Percentiles rank a stretch among this genome's conserved stretches.
These are phyloP conservation scores for Procapra przewalskii DNA, from an alignment of 2,113 vertebrate species.

Conservation along the genomic window DNA sequence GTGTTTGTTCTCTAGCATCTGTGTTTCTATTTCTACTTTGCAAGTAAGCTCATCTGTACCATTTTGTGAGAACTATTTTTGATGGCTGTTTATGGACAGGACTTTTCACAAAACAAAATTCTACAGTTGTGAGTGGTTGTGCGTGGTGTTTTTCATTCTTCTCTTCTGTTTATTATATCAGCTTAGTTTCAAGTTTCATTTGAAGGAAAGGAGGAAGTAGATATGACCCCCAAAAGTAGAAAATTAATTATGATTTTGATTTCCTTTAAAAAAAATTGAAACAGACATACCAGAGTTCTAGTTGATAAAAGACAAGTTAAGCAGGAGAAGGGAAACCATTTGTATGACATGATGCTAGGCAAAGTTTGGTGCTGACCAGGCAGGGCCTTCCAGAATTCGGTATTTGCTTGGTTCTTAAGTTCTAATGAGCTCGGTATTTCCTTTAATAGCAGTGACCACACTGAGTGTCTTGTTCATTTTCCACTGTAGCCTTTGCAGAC, in stretches of 20 bases:
- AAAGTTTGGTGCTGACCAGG: not conserved
- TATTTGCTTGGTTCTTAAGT: not conserved
- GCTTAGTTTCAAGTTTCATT: conserved; percentile 18
- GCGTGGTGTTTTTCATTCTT: not conserved
- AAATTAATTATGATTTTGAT: conserved; percentile 27
- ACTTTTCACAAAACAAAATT: not conserved
- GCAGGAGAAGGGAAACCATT: not conserved
- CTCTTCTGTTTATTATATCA: not conserved
- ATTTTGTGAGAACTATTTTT: not conserved
- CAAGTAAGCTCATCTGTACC: not conserved
- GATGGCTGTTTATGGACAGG: not conserved
- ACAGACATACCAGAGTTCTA: not conserved
- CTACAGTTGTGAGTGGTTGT: not conserved
- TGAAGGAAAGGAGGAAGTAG: conserved; percentile 28
- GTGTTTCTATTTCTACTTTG: not conserved
- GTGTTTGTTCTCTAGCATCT: not conserved
- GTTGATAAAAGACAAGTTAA: not conserved
- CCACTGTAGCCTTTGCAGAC: not conserved
- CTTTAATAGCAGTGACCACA: conserved; percentile 5
- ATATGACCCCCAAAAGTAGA: not conserved
- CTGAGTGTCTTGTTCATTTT: not conserved
- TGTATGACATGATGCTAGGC: not conserved
- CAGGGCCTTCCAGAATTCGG: not conserved
- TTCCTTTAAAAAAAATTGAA: not conserved
- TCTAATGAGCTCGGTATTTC: conserved; percentile 27